Conservation (phyloP, 2,888 invertebrate genomes). For the Pterostichus madidus region DNA sequence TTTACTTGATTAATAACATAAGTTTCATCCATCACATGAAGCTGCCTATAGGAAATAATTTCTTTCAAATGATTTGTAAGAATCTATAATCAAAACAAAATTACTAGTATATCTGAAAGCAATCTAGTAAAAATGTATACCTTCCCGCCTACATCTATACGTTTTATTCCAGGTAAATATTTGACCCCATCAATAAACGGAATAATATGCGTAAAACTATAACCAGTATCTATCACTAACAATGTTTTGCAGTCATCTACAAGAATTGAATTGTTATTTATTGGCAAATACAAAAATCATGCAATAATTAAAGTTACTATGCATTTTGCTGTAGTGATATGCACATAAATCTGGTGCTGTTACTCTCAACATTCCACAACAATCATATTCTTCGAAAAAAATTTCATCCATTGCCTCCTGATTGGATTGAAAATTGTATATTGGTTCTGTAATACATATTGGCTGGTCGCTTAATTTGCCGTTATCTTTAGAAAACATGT, state of each 20-base stretch:
- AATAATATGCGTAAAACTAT: slow-evolving; percentile 96
- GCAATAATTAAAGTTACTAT: slow-evolving; percentile 8
- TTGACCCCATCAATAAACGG: slow-evolving; percentile 89
- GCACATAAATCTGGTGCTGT: slow-evolving; percentile 91
- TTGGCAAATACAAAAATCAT: background rate
- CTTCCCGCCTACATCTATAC: slow-evolving; percentile 98
- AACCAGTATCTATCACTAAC: slow-evolving; percentile 95
- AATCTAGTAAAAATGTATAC: slow-evolving; percentile 75
- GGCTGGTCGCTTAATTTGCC: slow-evolving; percentile 88
- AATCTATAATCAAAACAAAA: slow-evolving; percentile 67
- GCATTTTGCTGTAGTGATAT: slow-evolving; percentile 80
- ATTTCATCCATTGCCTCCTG: slow-evolving; percentile 97
- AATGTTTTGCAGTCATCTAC: slow-evolving; percentile 71
- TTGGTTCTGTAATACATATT: slow-evolving; percentile 94
- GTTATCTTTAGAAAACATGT: slow-evolving; percentile 92
- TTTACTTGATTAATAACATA: slow-evolving; percentile 99
- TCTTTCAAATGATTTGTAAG: slow-evolving; percentile 99
- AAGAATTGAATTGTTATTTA: slow-evolving; percentile 4
- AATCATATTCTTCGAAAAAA: slow-evolving; percentile 98
- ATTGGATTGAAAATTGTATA: slow-evolving; percentile 94
- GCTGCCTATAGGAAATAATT: slow-evolving; percentile 95
- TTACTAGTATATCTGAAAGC: slow-evolving; percentile 10
- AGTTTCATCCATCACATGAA: slow-evolving; percentile 99
- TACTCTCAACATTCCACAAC: slow-evolving; percentile 88
- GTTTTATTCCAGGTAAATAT: slow-evolving; percentile 83